phyloP scores from a whole-genome alignment of 2,888 invertebrate species.

The Dichetophora obliterata region DNA sequence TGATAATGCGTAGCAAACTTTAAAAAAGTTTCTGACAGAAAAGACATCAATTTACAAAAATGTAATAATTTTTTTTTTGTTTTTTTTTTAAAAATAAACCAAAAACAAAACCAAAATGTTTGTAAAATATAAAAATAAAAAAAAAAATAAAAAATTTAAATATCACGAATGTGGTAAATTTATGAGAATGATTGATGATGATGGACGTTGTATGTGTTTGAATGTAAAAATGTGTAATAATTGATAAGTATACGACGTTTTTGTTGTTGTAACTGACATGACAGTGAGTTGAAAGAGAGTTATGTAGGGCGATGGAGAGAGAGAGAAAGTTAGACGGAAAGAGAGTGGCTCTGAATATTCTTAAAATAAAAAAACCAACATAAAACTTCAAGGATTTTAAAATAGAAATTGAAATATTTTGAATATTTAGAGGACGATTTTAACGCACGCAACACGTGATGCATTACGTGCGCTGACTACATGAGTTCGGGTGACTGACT shows the following conservation, averaged over 20 bases:
- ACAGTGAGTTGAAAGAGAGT: neutral
- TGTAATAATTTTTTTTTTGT: too few species aligned
- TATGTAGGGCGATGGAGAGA: neutral
- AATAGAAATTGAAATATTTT: neutral
- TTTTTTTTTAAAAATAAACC: constrained; percentile 30
- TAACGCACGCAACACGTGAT: constrained; percentile 2
- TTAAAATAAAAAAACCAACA: too few species aligned
- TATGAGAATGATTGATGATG: constrained; percentile 3
- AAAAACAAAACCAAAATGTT: constrained; percentile 26
- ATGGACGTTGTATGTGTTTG: neutral
- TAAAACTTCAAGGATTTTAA: neutral
- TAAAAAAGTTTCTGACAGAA: constrained; percentile 35
- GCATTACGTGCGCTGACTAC: neutral
- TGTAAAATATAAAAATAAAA: constrained; percentile 21
- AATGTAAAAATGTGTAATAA: too few species aligned
- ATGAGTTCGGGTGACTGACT: neutral
- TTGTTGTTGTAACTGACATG: too few species aligned
- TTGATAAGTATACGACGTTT: too few species aligned
- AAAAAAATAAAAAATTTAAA: constrained; percentile 21
- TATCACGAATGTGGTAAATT: neutral
- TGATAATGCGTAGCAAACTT: neutral
- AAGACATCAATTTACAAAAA: constrained; percentile 44
- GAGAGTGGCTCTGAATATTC: neutral
- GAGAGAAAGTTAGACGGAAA: too few species aligned
- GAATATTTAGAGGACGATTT: neutral